These are phyloP conservation scores for Nymphalis io DNA, from an alignment of 1,140 invertebrate genomes.

Conservation along the genomic window DNA sequence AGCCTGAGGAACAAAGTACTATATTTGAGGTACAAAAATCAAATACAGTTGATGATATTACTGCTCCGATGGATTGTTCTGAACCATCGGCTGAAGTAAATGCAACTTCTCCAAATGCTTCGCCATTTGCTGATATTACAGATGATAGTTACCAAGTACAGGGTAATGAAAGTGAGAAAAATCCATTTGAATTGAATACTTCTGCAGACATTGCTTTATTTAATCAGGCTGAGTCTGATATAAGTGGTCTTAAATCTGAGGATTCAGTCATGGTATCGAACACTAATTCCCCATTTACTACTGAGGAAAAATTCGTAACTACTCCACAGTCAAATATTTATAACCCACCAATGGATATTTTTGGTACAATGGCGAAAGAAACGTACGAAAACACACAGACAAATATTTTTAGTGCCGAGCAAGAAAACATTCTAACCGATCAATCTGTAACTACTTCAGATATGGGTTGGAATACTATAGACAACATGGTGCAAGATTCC, in stretches of 20 bases:
- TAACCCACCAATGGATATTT: slow-evolving; percentile 29
- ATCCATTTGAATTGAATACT: slow-evolving; percentile 61
- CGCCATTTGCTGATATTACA: slow-evolving; percentile 53
- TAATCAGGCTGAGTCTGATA: slow-evolving; percentile 41
- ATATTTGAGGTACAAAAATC: slow-evolving; percentile 20
- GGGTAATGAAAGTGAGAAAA: slow-evolving; percentile 51
- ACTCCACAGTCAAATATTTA: slow-evolving; percentile 7
- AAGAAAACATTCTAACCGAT: not conserved
- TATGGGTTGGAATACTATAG: slow-evolving; percentile 42
- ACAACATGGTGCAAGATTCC: slow-evolving; percentile 42
- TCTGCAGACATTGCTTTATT: slow-evolving; percentile 22
- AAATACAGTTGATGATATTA: slow-evolving; percentile 36
- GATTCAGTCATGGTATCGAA: slow-evolving; percentile 37
- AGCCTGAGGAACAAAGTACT: slow-evolving; percentile 20
- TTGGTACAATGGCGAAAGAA: slow-evolving; percentile 30
- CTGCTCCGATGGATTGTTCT: slow-evolving; percentile 65
- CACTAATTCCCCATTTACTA: slow-evolving; percentile 38
- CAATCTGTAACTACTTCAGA: slow-evolving; percentile 28
- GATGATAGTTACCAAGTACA: slow-evolving; percentile 43
- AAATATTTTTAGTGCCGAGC: slow-evolving; percentile 35
- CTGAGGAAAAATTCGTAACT: slow-evolving; percentile 7
- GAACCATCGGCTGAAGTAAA: slow-evolving; percentile 48
- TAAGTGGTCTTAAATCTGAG: slow-evolving; percentile 55
- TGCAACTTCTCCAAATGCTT: slow-evolving; percentile 42
- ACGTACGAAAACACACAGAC: slow-evolving; percentile 24